Evolutionary conservation across 2,113 vertebrate genomes (phyloP).

Genomic region (Poecilia latipinna): DNA sequence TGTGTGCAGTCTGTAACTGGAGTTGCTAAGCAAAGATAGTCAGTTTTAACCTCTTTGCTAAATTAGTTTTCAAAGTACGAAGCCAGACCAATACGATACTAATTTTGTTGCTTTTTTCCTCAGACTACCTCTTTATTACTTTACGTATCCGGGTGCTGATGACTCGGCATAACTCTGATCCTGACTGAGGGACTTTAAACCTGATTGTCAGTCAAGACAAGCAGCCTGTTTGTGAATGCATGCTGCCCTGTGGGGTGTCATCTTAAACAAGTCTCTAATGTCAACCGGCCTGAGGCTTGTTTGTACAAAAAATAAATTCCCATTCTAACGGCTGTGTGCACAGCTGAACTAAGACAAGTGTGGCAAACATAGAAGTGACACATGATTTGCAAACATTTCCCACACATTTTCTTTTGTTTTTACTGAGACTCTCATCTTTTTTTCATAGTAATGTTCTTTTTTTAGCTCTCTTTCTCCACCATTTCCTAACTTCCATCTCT

Average conservation of each 20-base stretch:
- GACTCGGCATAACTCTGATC: not conserved
- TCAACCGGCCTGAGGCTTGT: constrained; percentile 42
- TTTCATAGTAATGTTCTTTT: constrained; percentile 26
- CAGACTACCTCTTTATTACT: too few relatives aligned
- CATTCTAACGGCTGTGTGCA: constrained; percentile 24
- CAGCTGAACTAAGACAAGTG: constrained; percentile 33
- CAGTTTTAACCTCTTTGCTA: too few relatives aligned
- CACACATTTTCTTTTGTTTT: not conserved
- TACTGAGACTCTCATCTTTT: constrained; percentile 10
- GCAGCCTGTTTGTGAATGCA: constrained; percentile 46
- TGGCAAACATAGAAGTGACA: constrained; percentile 15
- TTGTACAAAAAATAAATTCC: not conserved
- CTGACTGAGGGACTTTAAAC: constrained; percentile 25
- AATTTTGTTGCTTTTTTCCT: too few relatives aligned
- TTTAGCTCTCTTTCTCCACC: not conserved
- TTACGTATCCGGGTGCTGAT: not conserved
- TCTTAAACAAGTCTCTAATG: constrained; percentile 40
- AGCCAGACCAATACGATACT: too few relatives aligned
- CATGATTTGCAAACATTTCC: constrained; percentile 1
- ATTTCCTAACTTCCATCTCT: not conserved
- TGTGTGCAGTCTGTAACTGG: too few relatives aligned
- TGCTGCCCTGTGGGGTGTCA: constrained; percentile 12
- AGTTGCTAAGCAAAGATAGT: too few relatives aligned
- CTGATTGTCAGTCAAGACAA: constrained; percentile 41
- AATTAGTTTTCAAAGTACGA: too few relatives aligned